Percentiles rank a stretch among this genome's conserved stretches.
Conservation (phyloP, 2,888 invertebrate species). For the Cephonodes hylas region DNA sequence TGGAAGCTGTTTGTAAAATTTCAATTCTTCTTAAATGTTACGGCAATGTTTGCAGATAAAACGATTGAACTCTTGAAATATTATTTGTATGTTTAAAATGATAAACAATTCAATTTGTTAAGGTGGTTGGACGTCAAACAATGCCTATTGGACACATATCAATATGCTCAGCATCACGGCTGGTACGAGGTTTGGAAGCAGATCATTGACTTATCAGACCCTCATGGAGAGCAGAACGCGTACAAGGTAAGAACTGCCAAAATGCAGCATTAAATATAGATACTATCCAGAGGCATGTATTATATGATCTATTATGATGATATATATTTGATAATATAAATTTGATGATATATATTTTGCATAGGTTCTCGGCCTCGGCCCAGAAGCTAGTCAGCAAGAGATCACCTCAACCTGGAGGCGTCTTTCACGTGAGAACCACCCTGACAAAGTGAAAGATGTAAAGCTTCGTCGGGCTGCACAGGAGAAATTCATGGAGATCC, state of each 20-base stretch:
- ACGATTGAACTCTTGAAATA: background rate
- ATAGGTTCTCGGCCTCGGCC: constrained; percentile 87
- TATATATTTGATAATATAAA: constrained; percentile 15
- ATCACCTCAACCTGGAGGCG: constrained; percentile 91
- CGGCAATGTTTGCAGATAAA: background rate
- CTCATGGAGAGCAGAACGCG: constrained; percentile 94
- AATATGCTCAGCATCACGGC: constrained; percentile 91
- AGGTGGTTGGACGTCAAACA: constrained; percentile 91
- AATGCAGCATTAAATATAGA: background rate
- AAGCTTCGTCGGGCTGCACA: constrained; percentile 86
- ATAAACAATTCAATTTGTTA: background rate
- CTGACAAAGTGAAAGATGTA: constrained; percentile 92
- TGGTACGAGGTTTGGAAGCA: constrained; percentile 94
- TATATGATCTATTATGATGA: too few relatives aligned
- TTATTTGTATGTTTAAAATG: too few relatives aligned
- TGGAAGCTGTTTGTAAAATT: background rate
- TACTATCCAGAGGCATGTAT: too few relatives aligned
- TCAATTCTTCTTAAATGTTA: background rate
- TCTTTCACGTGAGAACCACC: constrained; percentile 93
- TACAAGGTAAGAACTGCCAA: constrained; percentile 84
- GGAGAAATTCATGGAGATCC: constrained; percentile 94
- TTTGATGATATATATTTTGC: constrained; percentile 21
- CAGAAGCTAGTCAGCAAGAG: constrained; percentile 91
- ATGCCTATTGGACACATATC: constrained; percentile 86
- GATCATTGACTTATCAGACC: constrained; percentile 92